A percentile compares a stretch with the other conserved stretches of the same genome.
Evolutionary conservation across 2,797 vertebrate species (phyloP).

Genomic region (Spinibarbus caldwelli): DNA sequence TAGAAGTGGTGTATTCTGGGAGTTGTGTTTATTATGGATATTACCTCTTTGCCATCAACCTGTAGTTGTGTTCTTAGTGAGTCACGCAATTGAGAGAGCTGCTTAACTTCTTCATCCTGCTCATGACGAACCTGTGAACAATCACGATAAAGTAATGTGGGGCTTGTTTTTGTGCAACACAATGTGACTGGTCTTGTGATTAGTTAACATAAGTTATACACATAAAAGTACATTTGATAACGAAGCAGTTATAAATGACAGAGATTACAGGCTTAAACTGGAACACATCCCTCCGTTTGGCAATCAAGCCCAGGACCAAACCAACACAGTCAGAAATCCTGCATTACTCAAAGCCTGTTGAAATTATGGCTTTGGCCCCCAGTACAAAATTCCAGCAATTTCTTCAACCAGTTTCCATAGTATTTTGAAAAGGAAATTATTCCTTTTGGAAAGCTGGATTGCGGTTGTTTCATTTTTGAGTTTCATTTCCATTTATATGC

Average conservation of each 20-base stretch:
- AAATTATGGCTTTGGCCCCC: conserved; percentile 23
- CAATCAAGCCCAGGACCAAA: neutral
- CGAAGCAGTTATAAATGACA: too few relatives aligned
- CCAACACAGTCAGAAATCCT: conserved; percentile 13
- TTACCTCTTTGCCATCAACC: conserved; percentile 89
- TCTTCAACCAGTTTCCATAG: neutral
- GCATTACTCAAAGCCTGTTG: neutral
- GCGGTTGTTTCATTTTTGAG: neutral
- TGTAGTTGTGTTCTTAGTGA: conserved; percentile 87
- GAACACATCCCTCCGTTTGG: neutral
- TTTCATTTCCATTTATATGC: too few relatives aligned
- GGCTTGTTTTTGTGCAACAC: neutral
- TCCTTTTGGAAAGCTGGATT: conserved; percentile 11
- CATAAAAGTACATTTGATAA: neutral
- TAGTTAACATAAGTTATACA: neutral
- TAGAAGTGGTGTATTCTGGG: neutral
- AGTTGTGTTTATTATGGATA: neutral
- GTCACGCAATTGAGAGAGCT: conserved; percentile 88
- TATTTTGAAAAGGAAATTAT: neutral
- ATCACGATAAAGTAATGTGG: neutral
- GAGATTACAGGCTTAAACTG: neutral
- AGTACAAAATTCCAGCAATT: neutral
- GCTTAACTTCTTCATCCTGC: conserved; percentile 92
- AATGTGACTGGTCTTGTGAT: neutral
- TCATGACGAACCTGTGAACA: conserved; percentile 84